These are phyloP conservation scores for Blera fallax DNA, from an alignment of 2,888 invertebrate genomes.

Conservation along the genomic window DNA sequence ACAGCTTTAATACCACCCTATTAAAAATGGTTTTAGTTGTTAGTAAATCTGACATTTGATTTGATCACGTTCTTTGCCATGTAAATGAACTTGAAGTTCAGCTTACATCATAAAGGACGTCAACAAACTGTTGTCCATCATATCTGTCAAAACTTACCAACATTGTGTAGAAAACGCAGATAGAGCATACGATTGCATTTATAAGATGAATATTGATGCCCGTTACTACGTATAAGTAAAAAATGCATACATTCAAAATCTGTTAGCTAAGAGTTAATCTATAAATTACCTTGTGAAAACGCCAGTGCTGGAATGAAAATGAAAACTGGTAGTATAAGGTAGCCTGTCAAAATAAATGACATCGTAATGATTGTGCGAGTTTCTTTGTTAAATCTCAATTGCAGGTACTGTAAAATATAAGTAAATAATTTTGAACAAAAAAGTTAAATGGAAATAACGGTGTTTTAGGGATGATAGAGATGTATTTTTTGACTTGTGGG, in stretches of 20 bases:
- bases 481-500: no score
- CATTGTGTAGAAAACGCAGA: conserved; percentile 85
- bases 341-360: conserved; percentile 77
- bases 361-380: conserved; percentile 78
- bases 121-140: neutral
- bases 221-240: conserved; percentile 82
- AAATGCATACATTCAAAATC: neutral
- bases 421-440: no score
- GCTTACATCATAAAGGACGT: no score
- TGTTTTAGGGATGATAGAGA: no score
- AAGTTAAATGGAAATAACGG: no score
- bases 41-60: no score
- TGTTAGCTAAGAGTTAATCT: conserved; percentile 3
- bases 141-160: conserved; percentile 81
- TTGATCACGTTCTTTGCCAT: no score
- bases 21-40: neutral
- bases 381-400: conserved; percentile 78
- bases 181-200: conserved; percentile 82
- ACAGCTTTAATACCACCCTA: conserved; percentile 83
- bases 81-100: no score
- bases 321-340: conserved; percentile 78
- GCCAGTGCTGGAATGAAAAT: conserved; percentile 80
- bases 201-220: conserved; percentile 84
- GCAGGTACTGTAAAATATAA: conserved; percentile 77
- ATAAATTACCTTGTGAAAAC: conserved; percentile 79